Conservation (phyloP, 2,888 invertebrate species). For the Eremobia ochroleuca region DNA sequence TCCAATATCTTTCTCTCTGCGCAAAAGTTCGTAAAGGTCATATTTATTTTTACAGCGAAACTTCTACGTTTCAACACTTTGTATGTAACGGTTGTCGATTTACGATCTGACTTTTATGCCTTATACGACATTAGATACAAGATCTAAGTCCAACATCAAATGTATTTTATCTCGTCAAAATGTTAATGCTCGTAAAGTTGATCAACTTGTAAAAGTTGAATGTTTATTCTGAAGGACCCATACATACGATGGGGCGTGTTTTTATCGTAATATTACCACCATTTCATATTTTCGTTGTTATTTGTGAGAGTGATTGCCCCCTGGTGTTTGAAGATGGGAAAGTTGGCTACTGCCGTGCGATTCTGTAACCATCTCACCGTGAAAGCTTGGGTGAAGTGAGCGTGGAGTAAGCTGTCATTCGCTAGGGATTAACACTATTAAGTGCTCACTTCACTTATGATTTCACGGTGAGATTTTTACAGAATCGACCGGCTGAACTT, state of each 20-base stretch:
- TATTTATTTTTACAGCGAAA: slow-evolving; percentile 60
- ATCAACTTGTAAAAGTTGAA: slow-evolving; percentile 64
- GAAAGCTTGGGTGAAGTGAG: too few species aligned
- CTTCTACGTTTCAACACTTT: slow-evolving; percentile 61
- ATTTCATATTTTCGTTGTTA: slow-evolving; percentile 41
- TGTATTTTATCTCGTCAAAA: slow-evolving; percentile 64
- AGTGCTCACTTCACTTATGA: too few species aligned
- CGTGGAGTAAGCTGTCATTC: too few species aligned
- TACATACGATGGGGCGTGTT: slow-evolving; percentile 25
- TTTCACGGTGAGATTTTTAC: too few species aligned
- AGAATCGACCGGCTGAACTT: too few species aligned
- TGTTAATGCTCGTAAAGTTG: slow-evolving; percentile 69
- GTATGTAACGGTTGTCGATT: slow-evolving; percentile 65
- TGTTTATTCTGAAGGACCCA: slow-evolving; percentile 54
- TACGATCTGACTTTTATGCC: slow-evolving; percentile 68
- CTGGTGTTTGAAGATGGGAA: slow-evolving; percentile 19
- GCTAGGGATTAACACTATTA: too few species aligned
- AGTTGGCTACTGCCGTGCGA: slow-evolving; percentile 31
- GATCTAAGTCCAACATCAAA: slow-evolving; percentile 65
- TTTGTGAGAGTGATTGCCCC: slow-evolving; percentile 30
- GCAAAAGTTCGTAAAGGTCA: slow-evolving; percentile 46
- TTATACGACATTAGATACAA: slow-evolving; percentile 62
- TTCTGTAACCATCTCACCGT: too few species aligned
- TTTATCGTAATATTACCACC: slow-evolving; percentile 41
- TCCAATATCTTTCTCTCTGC: slow-evolving; percentile 25